A percentile compares a stretch with the other conserved stretches of the same genome.
phyloP scores from a whole-genome alignment of 2,113 vertebrate species.

The Neofelis nebulosa region DNA sequence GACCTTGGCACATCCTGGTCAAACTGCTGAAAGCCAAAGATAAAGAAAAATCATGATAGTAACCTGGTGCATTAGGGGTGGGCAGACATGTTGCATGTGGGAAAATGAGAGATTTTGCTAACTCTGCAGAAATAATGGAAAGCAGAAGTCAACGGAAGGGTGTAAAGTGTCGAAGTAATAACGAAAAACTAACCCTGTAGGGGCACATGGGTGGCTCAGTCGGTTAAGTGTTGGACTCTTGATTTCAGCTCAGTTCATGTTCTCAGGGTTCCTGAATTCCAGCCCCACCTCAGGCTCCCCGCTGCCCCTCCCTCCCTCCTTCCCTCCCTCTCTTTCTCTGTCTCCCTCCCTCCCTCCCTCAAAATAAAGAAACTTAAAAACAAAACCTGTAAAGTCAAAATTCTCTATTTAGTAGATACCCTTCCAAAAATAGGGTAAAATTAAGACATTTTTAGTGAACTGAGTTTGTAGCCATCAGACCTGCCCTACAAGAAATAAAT shows the following conservation, averaged over 20 bases:
- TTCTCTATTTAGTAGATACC: neutral
- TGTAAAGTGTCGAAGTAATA: neutral
- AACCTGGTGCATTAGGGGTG: neutral
- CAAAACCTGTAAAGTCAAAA: neutral
- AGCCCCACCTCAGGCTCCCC: too few species aligned
- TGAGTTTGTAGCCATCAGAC: neutral
- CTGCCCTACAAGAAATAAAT: neutral
- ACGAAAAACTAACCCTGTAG: neutral
- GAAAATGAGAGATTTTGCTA: neutral
- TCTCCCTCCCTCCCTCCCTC: too few species aligned
- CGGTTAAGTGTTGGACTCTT: too few species aligned
- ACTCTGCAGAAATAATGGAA: neutral
- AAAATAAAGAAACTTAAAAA: too few species aligned
- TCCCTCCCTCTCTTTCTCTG: too few species aligned
- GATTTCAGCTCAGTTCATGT: too few species aligned
- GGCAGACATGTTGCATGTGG: neutral
- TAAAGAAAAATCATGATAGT: neutral
- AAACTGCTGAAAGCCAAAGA: neutral
- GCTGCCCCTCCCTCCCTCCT: too few species aligned
- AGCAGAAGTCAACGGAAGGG: neutral
- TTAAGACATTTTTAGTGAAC: neutral
- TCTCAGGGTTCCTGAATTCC: too few species aligned
- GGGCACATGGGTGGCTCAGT: too few species aligned
- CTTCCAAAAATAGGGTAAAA: neutral
- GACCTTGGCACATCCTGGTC: neutral